Evolutionary conservation across 2,113 vertebrate genomes (phyloP), one percentile per base, ranked within the genome.

Genomic region (Petroica traversi): DNA sequence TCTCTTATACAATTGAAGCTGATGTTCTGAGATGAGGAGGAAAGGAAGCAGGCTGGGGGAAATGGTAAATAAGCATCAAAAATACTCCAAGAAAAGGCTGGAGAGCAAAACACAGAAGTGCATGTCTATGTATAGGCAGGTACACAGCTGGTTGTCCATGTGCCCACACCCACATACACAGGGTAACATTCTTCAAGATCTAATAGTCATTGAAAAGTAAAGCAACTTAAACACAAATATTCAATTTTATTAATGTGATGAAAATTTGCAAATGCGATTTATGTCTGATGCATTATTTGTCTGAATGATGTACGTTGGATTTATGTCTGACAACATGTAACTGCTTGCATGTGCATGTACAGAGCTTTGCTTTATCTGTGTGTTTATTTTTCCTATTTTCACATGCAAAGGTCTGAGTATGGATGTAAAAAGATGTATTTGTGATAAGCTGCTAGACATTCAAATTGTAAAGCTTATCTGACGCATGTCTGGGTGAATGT

Each of bases 121-220:
- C 2, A 2, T 31, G 23, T 61, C n/a, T 34, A 0, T 43, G 20
- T 51, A 36, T 4, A 61, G 59, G 52, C 23, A 48, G 0, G 0
- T 19, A 22, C 46, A 23, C 4, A 28, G 23, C 34, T 41, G 1
- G 36, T 7, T 29, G n/a, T n/a, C n/a, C n/a, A n/a, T n/a, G n/a
- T 76, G 29, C 3, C 3, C 55, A 8, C 0, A 5, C 24, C 12
- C 33, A 64, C 12, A 25, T 5, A 33, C 11, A 23, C 28, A 63
- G 7, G 59, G 9, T 19, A 86, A 59, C 4, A 5, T 54, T 29
- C 62, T 54, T 33, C 28, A 34, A 59, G 33, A 25, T 46, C 58
- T n/a, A 33, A 69, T 2, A 61, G 13, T 18, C 72, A 67, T 3
- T 41, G 25, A 20, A 92, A 90, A 72, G 3, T 14, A 88, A 72